Evolutionary conservation across 2,113 vertebrate genomes (phyloP), one percentile per base, ranked within the genome.

Genomic region (Prunella himalayana): DNA sequence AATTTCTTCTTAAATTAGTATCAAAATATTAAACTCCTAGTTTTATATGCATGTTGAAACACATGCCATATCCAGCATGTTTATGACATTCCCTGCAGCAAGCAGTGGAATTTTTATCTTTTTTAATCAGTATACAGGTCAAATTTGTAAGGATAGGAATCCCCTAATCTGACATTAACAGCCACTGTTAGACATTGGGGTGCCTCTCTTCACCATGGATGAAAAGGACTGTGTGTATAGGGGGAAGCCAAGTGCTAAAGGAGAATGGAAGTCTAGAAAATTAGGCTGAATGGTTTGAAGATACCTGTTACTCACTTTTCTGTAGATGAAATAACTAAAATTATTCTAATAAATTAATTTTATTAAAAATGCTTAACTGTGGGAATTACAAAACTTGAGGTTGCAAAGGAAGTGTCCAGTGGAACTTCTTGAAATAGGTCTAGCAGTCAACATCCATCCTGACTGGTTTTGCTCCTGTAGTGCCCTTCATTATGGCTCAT

Each of bases 181-280:
- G 23, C 30, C 57, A 22, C 14, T 27, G 23, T 13, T 54, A 7
- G 73, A 57, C 12, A 5, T 44, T n/a, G 22, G 42, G 4, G 10
- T 3, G 1, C 11, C 41, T 71, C 25, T 78, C 20, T 63, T 51
- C 20, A 11, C 19, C 1, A 0, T 6, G 20, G 10, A 13, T 23
- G 21, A 64, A 33, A n/a, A 84, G 19, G 15, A 21, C 10, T n/a
- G 20, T 12, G 15, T 17, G 1, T 50, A 0, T 15, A 16, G 23
- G 28, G 9, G 24, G 8, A 71, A 93, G 15, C 20, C 10, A 72
- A 33, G 9, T 76, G 27, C 49, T 51, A 15, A 42, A 57, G 44
- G 23, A 79, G 18, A 60, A 28, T 20, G 22, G 3, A 37, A 45
- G 24, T 17, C 33, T 82, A 31, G 44, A 76, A 93, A 59, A 64